Percentiles rank a stretch among this genome's conserved stretches.
Conservation (phyloP, 2,797 vertebrate genomes). For the Epinephelus coioides region DNA sequence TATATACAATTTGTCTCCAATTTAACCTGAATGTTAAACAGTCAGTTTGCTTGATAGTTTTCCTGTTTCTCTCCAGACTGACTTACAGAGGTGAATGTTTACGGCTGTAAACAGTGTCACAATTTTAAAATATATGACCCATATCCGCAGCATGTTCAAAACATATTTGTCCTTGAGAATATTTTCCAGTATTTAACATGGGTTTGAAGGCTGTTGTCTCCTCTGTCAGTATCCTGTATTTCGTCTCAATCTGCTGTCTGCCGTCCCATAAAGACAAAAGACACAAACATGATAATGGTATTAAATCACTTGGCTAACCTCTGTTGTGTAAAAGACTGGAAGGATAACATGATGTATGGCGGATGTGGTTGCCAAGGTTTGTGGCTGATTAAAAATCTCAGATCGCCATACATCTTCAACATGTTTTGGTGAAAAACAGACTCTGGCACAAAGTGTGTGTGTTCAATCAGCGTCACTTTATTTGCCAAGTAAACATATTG, state of each 20-base stretch:
- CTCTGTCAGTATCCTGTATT: neutral
- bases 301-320: conserved; percentile 57
- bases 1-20: neutral
- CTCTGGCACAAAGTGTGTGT: conserved; percentile 23
- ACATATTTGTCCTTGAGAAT: neutral
- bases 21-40: neutral
- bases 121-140: neutral
- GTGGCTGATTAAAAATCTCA: conserved; percentile 46
- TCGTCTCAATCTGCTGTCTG: neutral
- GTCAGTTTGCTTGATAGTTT: neutral
- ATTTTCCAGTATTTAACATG: neutral
- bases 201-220: neutral
- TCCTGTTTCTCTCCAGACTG: neutral
- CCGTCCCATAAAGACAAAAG: conserved; percentile 1
- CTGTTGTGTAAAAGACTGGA: conserved; percentile 31
- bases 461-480: conserved; percentile 18
- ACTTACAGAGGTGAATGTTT: neutral
- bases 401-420: conserved; percentile 36
- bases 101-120: neutral
- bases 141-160: neutral
- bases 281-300: conserved; percentile 20
- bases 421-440: conserved; percentile 19
- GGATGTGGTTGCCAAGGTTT: conserved; percentile 35
- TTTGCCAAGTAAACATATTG: conserved; percentile 2
- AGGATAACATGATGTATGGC: conserved; percentile 47